Base-by-base conservation (phyloP, 2,888 invertebrate genomes). In the Pterostichus madidus region DNA sequence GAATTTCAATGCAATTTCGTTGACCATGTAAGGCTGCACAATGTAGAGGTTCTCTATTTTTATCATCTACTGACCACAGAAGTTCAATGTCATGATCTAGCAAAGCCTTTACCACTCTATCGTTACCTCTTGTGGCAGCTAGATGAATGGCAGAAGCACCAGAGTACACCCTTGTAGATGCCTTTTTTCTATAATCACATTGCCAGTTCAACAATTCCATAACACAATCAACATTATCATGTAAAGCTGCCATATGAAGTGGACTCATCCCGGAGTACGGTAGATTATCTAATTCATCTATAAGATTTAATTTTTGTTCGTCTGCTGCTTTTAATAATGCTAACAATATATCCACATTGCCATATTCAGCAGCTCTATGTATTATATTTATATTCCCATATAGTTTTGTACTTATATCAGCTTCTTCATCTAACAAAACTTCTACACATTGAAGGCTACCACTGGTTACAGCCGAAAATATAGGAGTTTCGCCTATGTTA, bases 331-430 rank as follows among this genome's bases (percentile, higher is more conserved):
- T 89, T 35, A 94, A 86, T 59, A 94, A 88, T 31, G 90, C 88
- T 86, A 90, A 90, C 8, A 94, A 90, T 86, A 93, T 92, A 79
- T 91, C 91, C 15, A 90, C 85, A 83, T 92, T 90, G 0, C 93
- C 93, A 84, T 90, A 87, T 85, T 91, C 92, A 53, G 93, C 91
- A 46, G 94, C 93, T 83, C 92, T 88, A 84, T 94, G 93, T n/a
- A 94, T 88, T 68, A 93, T 91, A 53, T 92, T 94, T 0, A 91
- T 88, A 31, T 91, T 89, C 15, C 91, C 91, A 13, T 90, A 90
- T 59, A 92, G 86, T 71, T 88, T 89, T 13, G 90, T 88, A 85
- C 90, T 90, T 1, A 91, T 86, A 0, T 90, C 90, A 3, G 91
- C 92, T 17, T 91, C 92, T 87, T 91, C 91, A 2, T 89, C 87